phyloP scores from a whole-genome alignment of 2,888 invertebrate species.

The Eilema sororculum region DNA sequence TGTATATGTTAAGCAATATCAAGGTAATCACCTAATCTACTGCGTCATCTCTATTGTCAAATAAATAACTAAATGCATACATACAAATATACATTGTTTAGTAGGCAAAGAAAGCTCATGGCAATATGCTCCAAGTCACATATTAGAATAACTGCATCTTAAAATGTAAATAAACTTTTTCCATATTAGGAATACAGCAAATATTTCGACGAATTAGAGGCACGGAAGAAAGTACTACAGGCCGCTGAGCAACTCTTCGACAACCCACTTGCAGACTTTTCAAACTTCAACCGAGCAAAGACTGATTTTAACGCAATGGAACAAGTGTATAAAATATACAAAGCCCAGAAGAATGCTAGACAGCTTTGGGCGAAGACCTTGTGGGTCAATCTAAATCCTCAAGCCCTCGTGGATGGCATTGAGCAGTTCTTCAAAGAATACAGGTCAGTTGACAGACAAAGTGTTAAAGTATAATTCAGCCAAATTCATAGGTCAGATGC shows the following conservation, averaged over 20 bases:
- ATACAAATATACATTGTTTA: neutral
- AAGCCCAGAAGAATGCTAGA: conserved; percentile 91
- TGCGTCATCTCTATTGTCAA: no score
- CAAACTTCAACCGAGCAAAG: conserved; percentile 89
- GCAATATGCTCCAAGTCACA: neutral
- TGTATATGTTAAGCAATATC: no score
- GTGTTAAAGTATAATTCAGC: neutral
- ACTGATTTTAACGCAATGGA: conserved; percentile 90
- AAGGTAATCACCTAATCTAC: no score
- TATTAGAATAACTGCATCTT: neutral
- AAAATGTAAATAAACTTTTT: conserved; percentile 27
- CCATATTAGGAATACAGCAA: conserved; percentile 86
- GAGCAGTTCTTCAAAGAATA: conserved; percentile 94
- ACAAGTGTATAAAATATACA: conserved; percentile 91
- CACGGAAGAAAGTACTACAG: conserved; percentile 85
- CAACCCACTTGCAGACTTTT: conserved; percentile 94
- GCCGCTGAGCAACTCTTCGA: conserved; percentile 95
- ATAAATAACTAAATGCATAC: no score
- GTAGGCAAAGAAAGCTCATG: neutral
- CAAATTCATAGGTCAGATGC: neutral
- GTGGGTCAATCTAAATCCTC: conserved; percentile 95
- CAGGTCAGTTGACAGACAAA: conserved; percentile 63
- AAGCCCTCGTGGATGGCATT: conserved; percentile 94
- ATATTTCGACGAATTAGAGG: conserved; percentile 90
- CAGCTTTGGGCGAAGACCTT: conserved; percentile 95